phyloP scores from a whole-genome alignment of 2,797 vertebrate genomes.

The Sebastes dallii region DNA sequence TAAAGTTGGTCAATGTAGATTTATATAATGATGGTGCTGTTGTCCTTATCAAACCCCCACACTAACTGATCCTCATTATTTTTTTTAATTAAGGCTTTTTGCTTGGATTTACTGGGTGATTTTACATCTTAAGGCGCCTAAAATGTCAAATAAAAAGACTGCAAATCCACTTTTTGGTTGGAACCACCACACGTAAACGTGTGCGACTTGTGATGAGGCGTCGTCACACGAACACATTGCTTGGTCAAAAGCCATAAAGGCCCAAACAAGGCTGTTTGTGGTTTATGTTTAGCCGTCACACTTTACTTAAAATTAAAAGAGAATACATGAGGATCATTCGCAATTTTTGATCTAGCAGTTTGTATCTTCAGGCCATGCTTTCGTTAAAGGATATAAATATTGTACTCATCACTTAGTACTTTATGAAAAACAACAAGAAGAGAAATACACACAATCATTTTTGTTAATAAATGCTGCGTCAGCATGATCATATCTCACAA shows the following conservation, averaged over 20 bases:
- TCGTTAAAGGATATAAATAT: not conserved
- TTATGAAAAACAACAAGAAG: not conserved
- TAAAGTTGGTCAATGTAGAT: constrained; percentile 70
- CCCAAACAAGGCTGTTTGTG: not conserved
- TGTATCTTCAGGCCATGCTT: not conserved
- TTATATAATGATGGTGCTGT: not conserved
- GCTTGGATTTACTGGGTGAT: not conserved
- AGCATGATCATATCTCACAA: not conserved
- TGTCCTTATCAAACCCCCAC: not conserved
- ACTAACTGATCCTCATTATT: not conserved
- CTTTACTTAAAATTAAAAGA: not conserved
- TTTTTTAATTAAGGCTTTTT: not conserved
- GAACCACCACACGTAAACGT: no score
- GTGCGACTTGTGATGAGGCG: no score
- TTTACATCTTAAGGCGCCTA: not conserved
- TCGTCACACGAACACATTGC: not conserved
- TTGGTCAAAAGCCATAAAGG: not conserved
- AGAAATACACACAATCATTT: not conserved
- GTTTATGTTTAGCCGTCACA: not conserved
- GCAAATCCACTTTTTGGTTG: not conserved
- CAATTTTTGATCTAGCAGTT: not conserved
- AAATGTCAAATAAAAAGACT: not conserved
- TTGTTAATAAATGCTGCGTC: not conserved
- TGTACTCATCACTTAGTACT: not conserved
- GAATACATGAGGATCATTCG: not conserved